Evolutionary conservation across 2,888 invertebrate species (phyloP), one percentile per base, ranked within the genome.

Genomic region (Brachynemurus nebulosus): DNA sequence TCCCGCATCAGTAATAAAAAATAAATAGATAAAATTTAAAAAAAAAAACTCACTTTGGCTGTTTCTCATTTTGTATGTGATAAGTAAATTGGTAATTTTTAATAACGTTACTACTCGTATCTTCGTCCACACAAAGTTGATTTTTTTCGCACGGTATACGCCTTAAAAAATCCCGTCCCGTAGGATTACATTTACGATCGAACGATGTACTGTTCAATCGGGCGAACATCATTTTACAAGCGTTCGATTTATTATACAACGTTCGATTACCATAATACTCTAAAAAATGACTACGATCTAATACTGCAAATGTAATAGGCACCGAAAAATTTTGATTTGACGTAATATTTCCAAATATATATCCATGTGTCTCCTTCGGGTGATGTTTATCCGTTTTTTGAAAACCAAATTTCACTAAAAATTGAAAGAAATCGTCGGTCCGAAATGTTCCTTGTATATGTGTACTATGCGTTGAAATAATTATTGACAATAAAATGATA

Each of bases 331-430:
- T 69, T 38, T 72, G 67, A 50, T 68, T 72, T 0, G 86, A 75
- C 19, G 93, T 90, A 38, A 96, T 78, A 63, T 96, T 96, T 11
- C 97, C 97, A 62, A 90, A 97, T 55, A 97, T 90, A 64, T 89
- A 96, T 39, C 96, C 96, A 65, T 85, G 84, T 51, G 92, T 89
- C 58, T 86, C 81, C 54, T 80, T 81, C 56, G 80, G 78, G 54
- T 82, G 79, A 62, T 89, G 83, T 35, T 80, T 74, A 63, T 91
- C 89, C 11, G 95, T 93, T 66, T 93, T 92, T 67, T 96, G 95
- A 62, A 96, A 90, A 46, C 95, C 96, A 65, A 95, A 97, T 65
- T 95, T 95, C 17, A 89, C 77, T 42, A 97, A 70, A 65, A 96
- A 92, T 65, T 85, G 83, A 62, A 92, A 93, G 64, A 89, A 89